Base-by-base conservation (phyloP, 2,888 invertebrate species). In the Morpho deidamia region DNA sequence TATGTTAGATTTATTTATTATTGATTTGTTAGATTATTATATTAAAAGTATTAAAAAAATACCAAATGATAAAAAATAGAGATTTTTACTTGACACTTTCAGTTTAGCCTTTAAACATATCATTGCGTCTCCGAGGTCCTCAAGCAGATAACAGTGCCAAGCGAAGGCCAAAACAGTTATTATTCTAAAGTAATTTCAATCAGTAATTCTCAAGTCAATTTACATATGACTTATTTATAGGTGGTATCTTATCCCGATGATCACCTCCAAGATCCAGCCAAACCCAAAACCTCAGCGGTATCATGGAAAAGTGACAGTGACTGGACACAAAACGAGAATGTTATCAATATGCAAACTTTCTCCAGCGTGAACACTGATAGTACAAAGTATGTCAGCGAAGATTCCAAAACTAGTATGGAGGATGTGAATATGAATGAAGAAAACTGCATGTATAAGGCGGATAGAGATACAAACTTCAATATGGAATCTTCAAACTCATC, bases 401-500 rank as follows among this genome's bases (percentile, higher is more conserved):
- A 89, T 64, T 83, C 88, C 3, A 89, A 89, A 72, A 83, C 84
- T 0, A 86, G 87, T 57, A 78, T 88, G 69, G 89, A 89, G 39
- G 89, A 89, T 70, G 78, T 78, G n/a, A 82, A 79, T 64, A 74
- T 83, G 57, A 88, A 85, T 70, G 89, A 89, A 60, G 89, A 88
- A 55, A 86, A 85, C 64, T 86, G 84, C 61, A 81, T 86, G 76
- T 85, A 81, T 58, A 88, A 87, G 67, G 84, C 88, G 53, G 88
- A 87, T 49, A 81, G 88, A 57, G 88, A 88, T 71, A 76, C 86
- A 23, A 89, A 87, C 64, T 89, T 75, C 64, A 88, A 88, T 64
- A 88, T 89, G 85, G 89, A 89, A 62, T 87, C 86, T 7, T 89
- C 89, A 38, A 89, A 88, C 57, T 89, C 89, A 1, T 89, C 89